Percentiles rank a stretch among this genome's conserved stretches.
phyloP scores from a whole-genome alignment of 2,113 vertebrate species.

The Pteropus alecto region DNA sequence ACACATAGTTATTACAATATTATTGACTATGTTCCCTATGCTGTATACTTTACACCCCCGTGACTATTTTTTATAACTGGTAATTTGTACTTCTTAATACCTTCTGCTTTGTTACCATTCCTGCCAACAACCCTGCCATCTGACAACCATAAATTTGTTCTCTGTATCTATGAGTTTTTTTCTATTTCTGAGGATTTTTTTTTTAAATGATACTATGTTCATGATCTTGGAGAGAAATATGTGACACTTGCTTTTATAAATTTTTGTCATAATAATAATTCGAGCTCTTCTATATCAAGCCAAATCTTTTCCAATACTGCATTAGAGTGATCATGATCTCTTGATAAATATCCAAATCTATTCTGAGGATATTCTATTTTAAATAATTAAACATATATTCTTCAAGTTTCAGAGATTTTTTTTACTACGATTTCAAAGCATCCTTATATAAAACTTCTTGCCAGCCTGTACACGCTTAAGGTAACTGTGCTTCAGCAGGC shows the following conservation, averaged over 20 bases:
- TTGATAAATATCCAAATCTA: neutral
- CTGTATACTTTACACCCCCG: no score
- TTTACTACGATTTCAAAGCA: neutral
- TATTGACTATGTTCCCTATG: no score
- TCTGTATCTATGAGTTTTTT: no score
- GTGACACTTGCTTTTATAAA: neutral
- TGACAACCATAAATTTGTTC: no score
- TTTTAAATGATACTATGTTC: neutral
- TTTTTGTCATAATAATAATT: neutral
- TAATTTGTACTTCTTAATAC: no score
- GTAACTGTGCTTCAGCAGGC: neutral
- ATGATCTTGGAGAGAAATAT: neutral
- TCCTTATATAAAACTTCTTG: neutral
- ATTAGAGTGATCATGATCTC: neutral
- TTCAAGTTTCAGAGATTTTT: neutral
- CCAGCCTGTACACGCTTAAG: neutral
- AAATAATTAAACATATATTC: neutral
- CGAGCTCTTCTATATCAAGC: neutral
- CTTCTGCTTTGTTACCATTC: no score
- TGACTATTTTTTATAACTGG: no score
- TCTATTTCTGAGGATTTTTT: neutral
- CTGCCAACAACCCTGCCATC: no score
- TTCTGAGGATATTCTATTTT: neutral
- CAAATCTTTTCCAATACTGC: neutral
- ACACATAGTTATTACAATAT: no score